Base-by-base conservation (phyloP, 2,797 vertebrate species). In the Diplodus sargus region DNA sequence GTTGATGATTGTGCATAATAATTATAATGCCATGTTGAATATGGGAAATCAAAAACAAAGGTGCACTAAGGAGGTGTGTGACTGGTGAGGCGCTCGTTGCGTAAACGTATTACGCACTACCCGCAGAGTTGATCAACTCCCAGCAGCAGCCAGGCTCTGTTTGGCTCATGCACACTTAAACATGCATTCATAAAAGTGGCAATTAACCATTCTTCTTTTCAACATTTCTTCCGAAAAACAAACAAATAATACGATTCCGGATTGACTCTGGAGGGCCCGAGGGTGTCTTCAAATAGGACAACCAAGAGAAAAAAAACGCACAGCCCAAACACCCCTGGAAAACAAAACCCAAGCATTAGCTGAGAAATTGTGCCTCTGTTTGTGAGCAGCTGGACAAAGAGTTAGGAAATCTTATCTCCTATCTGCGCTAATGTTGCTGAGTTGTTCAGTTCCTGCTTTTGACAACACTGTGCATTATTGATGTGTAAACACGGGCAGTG, bases 401-500 rank as follows among this genome's bases (percentile, higher is more conserved):
- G 54, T 70, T 70, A 39, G 47, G 58, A 81, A 85, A 83, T 70
- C 48, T 72, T 69, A 81, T 85, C 78, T 85, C 51, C 14, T 5
- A 53, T 68, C 73, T 75, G 20, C 20, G 20, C 20, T 18, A 34
- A 25, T 28, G 81, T 76, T 85, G 87, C 87, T 89, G 83, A 89
- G 73, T 58, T 68, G 72, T 75, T 86, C 68, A 51, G 0, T 79
- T 86, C 53, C 49, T 70, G 78, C 49, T 56, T 73, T 82, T 70
- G 22, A 78, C 42, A 79, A 64, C 72, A 49, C 22, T 30, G 0
- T 78, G 76, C 76, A 87, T 90, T 83, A 89, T 72, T 93, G 76
- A 87, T 85, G 75, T 83, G 79, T 90, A 91, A 93, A 93, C 89
- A 91, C 20, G 0, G 62, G 39, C 81, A 76, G 78, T 42, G 78